A percentile compares a stretch with the other conserved stretches of the same genome.
phyloP scores from a whole-genome alignment of 1,140 invertebrate genomes.

The Myzus persicae region DNA sequence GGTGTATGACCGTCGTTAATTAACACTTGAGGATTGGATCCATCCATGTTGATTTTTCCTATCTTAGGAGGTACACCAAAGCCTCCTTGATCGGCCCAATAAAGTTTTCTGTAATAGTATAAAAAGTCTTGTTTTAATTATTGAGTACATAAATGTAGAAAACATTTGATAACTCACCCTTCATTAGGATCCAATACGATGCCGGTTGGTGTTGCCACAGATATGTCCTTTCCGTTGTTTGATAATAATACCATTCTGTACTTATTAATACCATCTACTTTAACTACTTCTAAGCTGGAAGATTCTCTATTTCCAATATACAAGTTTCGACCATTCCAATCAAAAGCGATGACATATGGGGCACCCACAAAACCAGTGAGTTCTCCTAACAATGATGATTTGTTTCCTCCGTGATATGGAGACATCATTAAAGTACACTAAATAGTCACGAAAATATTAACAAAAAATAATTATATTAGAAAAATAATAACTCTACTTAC shows the following conservation, averaged over 20 bases:
- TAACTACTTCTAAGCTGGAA: constrained; percentile 92
- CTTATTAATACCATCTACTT: constrained; percentile 83
- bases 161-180: constrained; percentile 71
- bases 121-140: neutral
- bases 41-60: constrained; percentile 93
- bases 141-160: neutral
- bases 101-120: constrained; percentile 75
- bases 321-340: constrained; percentile 95
- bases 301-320: constrained; percentile 92
- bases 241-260: constrained; percentile 87
- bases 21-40: constrained; percentile 77
- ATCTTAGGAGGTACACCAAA: constrained; percentile 90
- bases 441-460: constrained; percentile 64
- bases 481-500: constrained; percentile 71
- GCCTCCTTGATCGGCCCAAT: constrained; percentile 96
- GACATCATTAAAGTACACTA: constrained; percentile 87
- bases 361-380: constrained; percentile 88
- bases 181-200: constrained; percentile 90
- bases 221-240: constrained; percentile 86
- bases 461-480: constrained; percentile 64
- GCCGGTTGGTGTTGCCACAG: constrained; percentile 86
- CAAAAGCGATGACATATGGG: constrained; percentile 90
- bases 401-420: constrained; percentile 86
- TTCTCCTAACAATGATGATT: constrained; percentile 79
- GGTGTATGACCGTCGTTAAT: constrained; percentile 73